A percentile compares a stretch with the other conserved stretches of the same genome.
Evolutionary conservation across 2,113 vertebrate genomes (phyloP).

Genomic region (Neolamprologus fasciatus): DNA sequence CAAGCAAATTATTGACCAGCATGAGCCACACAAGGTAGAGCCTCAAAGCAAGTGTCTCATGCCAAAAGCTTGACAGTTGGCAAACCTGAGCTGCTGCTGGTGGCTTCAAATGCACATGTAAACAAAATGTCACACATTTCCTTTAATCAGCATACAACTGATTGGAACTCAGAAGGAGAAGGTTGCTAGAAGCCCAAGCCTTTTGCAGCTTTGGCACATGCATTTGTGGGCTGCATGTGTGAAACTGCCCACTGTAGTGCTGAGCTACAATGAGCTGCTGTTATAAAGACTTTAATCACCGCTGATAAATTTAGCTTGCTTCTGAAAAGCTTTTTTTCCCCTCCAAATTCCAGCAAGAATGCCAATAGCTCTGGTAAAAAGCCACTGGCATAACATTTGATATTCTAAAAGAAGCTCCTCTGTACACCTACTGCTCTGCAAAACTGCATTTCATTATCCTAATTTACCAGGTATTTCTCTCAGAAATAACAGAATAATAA

Average conservation of each 20-base stretch:
- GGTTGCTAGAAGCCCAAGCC: constrained; percentile 5
- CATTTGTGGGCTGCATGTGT: constrained; percentile 1
- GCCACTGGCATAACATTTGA: not conserved
- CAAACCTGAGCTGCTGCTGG: not conserved
- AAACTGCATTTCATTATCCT: not conserved
- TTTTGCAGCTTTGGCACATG: constrained; percentile 37
- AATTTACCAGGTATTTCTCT: constrained; percentile 29
- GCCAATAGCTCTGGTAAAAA: not conserved
- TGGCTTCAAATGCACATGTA: not conserved
- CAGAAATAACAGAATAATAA: not conserved
- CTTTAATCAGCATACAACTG: not conserved
- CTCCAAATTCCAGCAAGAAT: not conserved
- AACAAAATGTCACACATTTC: not conserved
- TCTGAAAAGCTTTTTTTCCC: not conserved
- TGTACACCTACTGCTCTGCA: constrained; percentile 26
- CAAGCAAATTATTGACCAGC: not conserved
- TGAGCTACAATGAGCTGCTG: constrained; percentile 7
- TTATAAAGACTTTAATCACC: constrained; percentile 17
- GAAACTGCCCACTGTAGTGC: not conserved
- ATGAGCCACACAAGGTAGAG: not conserved
- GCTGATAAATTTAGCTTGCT: not conserved
- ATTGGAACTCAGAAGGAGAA: not conserved
- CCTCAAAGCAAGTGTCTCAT: not conserved
- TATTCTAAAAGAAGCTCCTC: not conserved
- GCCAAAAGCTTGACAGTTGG: not conserved